phyloP scores from a whole-genome alignment of 2,113 vertebrate species.

The Pseudolaguvia tuberculata region DNA sequence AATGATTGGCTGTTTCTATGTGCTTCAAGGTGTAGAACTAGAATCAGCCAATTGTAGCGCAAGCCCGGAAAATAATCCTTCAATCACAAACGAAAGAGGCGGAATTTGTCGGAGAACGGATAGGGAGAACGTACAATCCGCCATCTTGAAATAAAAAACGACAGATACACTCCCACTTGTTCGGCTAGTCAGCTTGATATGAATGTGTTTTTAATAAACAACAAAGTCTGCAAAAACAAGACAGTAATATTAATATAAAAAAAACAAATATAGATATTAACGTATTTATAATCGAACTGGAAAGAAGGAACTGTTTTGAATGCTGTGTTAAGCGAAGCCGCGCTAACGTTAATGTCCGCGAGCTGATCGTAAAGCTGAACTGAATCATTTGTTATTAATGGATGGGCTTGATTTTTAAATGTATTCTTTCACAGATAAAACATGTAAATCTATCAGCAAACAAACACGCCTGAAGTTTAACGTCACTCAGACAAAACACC shows the following conservation, averaged over 20 bases:
- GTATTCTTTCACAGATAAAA: background rate
- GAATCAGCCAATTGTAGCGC: background rate
- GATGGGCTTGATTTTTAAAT: background rate
- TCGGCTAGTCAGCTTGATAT: constrained; percentile 23
- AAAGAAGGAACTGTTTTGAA: too few species aligned
- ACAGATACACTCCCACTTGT: constrained; percentile 61
- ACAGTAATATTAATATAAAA: background rate
- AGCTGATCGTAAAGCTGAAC: background rate
- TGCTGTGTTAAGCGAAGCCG: background rate
- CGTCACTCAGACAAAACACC: background rate
- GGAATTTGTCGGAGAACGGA: constrained; percentile 7
- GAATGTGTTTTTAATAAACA: background rate
- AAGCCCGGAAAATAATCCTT: background rate
- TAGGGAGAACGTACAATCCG: constrained; percentile 53
- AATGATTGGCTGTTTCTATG: background rate
- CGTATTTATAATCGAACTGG: too few species aligned
- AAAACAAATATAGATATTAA: too few species aligned
- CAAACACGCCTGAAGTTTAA: background rate
- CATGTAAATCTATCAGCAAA: background rate
- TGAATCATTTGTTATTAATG: background rate
- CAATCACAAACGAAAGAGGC: background rate
- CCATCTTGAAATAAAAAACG: constrained; percentile 70
- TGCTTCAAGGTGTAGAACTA: too few species aligned
- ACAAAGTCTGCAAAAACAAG: background rate
- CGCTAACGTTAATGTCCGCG: background rate